Percentiles rank a stretch among this genome's conserved stretches.
Evolutionary conservation across 2,797 vertebrate genomes (phyloP).

Genomic region (Fistularia commersonii): DNA sequence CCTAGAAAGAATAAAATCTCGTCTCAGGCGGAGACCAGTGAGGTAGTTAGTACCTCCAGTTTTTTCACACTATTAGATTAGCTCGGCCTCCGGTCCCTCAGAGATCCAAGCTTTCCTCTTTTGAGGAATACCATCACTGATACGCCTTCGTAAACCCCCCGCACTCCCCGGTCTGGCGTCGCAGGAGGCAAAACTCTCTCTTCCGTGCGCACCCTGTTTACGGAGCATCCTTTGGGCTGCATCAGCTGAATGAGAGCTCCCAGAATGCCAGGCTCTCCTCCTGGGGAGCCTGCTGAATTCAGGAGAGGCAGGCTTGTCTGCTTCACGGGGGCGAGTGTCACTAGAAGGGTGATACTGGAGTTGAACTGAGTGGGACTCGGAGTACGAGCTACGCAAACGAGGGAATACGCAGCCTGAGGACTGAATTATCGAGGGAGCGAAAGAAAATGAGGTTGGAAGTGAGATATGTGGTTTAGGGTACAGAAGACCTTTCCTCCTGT

Average conservation of each 20-base stretch:
- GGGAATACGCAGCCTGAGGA: constrained; percentile 12
- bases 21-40: background rate
- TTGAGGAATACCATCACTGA: constrained; percentile 55
- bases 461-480: constrained; percentile 21
- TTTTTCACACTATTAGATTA: constrained; percentile 7
- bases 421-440: constrained; percentile 12
- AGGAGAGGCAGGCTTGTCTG: background rate
- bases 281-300: constrained; percentile 25
- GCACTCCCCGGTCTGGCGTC: constrained; percentile 65
- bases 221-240: constrained; percentile 50
- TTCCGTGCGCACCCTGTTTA: constrained; percentile 20
- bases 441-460: constrained; percentile 31
- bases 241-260: constrained; percentile 73
- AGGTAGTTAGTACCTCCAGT: background rate
- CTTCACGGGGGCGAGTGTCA: constrained; percentile 2
- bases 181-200: constrained; percentile 2
- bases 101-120: constrained; percentile 79
- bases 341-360: constrained; percentile 16
- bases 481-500: constrained; percentile 28
- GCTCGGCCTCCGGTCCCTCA: constrained; percentile 51
- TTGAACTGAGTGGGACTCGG: constrained; percentile 61
- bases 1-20: background rate
- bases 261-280: constrained; percentile 72
- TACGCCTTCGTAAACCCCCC: constrained; percentile 46
- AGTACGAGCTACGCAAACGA: constrained; percentile 51